phyloP scores from a whole-genome alignment of 2,797 vertebrate species.

The Myotis vivesi region DNA sequence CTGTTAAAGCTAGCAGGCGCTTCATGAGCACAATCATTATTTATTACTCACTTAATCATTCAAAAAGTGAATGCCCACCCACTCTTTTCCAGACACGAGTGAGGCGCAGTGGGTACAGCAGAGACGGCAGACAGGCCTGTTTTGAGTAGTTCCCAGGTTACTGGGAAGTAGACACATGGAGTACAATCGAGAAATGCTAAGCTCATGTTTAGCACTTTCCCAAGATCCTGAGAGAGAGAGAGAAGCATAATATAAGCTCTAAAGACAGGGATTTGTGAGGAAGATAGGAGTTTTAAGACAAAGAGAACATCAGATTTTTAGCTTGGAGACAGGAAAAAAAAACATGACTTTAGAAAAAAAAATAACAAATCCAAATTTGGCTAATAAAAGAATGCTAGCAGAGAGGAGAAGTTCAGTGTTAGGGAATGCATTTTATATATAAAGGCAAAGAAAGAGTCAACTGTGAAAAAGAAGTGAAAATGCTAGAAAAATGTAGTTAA shows the following conservation, averaged over 20 bases:
- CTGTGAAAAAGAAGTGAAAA: not conserved
- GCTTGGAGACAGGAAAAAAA: not conserved
- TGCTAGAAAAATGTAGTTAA: not conserved
- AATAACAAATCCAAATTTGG: slow-evolving; percentile 24
- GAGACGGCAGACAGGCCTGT: not conserved
- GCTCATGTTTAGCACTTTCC: not conserved
- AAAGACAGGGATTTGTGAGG: not conserved
- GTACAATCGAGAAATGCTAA: not conserved
- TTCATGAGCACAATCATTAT: not conserved
- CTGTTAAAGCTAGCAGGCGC: not conserved
- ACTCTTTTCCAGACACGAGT: not conserved
- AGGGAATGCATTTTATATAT: not conserved
- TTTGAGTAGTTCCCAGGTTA: not conserved
- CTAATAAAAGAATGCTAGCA: not conserved
- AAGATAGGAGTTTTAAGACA: not conserved
- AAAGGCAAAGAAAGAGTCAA: slow-evolving; percentile 1
- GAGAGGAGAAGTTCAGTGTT: slow-evolving; percentile 8
- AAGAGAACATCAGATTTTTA: slow-evolving; percentile 37
- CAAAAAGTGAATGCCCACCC: not conserved
- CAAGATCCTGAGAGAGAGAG: not conserved
- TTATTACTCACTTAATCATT: slow-evolving; percentile 24
- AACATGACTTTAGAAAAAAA: slow-evolving; percentile 13
- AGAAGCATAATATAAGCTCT: not conserved
- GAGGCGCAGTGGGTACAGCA: not conserved
- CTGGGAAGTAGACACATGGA: not conserved